Percentiles rank a stretch among this genome's conserved stretches.
Conservation (phyloP, 2,113 vertebrate species). For the Eulacestoma nigropectus region DNA sequence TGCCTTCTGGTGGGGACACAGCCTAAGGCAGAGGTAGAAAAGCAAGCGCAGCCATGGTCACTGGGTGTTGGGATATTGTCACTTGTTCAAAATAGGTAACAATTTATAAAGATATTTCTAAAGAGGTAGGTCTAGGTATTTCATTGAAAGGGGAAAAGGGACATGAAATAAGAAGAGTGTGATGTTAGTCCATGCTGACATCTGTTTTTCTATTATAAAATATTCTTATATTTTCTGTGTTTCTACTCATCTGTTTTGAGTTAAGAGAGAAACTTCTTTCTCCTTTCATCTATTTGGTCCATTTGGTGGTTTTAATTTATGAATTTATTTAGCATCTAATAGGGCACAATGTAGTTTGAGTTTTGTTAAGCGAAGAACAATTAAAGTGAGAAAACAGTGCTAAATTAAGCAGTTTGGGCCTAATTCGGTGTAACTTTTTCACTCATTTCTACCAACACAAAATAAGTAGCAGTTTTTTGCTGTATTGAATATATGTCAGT, state of each 20-base stretch:
- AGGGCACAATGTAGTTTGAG: neutral
- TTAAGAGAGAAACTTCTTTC: neutral
- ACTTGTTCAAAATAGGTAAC: neutral
- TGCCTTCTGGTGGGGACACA: neutral
- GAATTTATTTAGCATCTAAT: neutral
- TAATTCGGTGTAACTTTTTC: neutral
- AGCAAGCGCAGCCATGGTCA: accelerated
- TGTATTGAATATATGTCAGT: neutral
- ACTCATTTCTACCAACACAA: neutral
- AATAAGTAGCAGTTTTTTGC: neutral
- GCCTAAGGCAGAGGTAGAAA: neutral
- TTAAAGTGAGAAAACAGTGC: neutral
- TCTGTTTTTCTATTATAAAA: neutral
- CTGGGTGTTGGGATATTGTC: neutral
- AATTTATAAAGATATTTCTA: neutral
- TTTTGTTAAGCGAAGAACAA: neutral
- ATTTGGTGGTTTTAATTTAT: neutral
- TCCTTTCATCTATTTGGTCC: neutral
- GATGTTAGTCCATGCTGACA: neutral
- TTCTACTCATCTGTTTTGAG: neutral
- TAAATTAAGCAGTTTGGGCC: neutral
- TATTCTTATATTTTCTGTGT: neutral
- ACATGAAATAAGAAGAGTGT: neutral
- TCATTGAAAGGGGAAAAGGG: neutral
- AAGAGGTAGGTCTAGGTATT: neutral